A percentile compares a stretch with the other conserved stretches of the same genome.
These are phyloP conservation scores for Caradrina clavipalpis DNA, from an alignment of 2,888 invertebrate species.

Conservation along the genomic window DNA sequence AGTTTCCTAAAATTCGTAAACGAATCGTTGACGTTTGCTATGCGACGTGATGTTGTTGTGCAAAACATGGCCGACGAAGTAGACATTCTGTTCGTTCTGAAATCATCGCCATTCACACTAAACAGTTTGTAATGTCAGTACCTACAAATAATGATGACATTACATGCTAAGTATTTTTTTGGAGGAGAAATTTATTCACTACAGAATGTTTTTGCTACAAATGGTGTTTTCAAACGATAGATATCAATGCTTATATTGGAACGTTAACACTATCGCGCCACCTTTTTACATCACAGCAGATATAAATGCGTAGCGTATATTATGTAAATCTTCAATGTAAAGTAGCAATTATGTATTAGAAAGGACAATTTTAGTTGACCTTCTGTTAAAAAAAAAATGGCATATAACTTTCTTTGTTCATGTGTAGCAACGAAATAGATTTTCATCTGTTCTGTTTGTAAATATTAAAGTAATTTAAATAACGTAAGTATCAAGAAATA, in stretches of 20 bases:
- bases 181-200: neutral
- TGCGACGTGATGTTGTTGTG: constrained; percentile 84
- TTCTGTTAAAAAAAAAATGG: constrained; percentile 4
- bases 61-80: constrained; percentile 84
- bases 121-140: neutral
- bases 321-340: constrained; percentile 1
- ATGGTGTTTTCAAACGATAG: constrained; percentile 9
- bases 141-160: neutral
- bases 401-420: constrained; percentile 5
- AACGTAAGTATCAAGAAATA: no score
- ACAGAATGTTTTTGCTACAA: neutral
- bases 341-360: neutral
- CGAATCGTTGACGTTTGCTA: constrained; percentile 87
- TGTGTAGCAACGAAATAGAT: no score
- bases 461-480: no score
- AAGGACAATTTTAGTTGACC: constrained; percentile 24
- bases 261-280: neutral
- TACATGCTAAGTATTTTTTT: neutral
- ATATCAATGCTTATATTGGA: neutral
- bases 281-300: neutral
- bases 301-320: neutral
- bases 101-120: constrained; percentile 21
- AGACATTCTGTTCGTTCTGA: constrained; percentile 69
- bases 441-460: no score
- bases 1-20: constrained; percentile 74